phyloP scores from a whole-genome alignment of 2,113 vertebrate species.

The Oriolus oriolus region DNA sequence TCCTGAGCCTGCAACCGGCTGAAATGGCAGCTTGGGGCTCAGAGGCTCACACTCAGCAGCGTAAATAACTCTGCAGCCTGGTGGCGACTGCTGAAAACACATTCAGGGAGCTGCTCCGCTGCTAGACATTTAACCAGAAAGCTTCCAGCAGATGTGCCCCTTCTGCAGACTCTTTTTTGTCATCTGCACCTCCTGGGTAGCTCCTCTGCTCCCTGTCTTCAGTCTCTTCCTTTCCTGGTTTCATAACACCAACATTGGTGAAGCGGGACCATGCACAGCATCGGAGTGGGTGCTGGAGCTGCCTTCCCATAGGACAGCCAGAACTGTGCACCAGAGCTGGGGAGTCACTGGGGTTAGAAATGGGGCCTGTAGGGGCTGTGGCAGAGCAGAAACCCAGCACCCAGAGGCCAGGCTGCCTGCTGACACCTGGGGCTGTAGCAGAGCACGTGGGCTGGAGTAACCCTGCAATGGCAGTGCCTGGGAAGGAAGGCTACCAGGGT shows the following conservation, averaged over 20 bases:
- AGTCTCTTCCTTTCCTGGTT: neutral
- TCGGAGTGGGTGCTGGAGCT: neutral
- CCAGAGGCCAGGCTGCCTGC: neutral
- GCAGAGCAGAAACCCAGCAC: neutral
- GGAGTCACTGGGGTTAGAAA: neutral
- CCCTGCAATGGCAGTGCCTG: fast-evolving
- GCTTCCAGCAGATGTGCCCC: neutral
- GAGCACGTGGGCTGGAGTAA: fast-evolving
- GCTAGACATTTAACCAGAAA: neutral
- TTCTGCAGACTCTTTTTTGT: neutral
- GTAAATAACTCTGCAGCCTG: neutral
- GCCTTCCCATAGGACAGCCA: neutral
- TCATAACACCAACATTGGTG: fast-evolving
- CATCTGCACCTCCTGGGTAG: neutral
- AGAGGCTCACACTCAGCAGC: neutral
- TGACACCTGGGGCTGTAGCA: neutral
- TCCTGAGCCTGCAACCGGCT: neutral
- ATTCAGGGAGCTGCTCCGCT: neutral
- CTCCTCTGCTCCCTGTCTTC: neutral
- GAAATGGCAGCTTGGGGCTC: neutral
- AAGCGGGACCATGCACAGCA: fast-evolving
- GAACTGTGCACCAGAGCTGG: fast-evolving
- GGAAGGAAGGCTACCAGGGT: neutral
- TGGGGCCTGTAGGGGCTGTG: neutral
- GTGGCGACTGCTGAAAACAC: neutral